These are phyloP conservation scores for Lochmaea crataegi DNA, from an alignment of 2,888 invertebrate species.

Conservation along the genomic window DNA sequence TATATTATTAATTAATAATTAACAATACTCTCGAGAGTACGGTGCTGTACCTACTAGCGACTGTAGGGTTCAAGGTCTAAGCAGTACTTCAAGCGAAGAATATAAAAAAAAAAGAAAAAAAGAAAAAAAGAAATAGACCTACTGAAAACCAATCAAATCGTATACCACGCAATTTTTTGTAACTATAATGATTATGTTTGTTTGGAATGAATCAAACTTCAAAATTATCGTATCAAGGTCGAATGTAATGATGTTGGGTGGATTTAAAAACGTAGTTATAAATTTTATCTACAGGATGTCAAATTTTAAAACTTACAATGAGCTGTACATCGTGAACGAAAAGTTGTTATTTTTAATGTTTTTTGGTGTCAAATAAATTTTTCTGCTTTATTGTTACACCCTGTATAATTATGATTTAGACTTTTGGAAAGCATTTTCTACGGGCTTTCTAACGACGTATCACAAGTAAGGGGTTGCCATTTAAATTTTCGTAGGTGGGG, in stretches of 20 bases:
- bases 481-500: too few relatives aligned
- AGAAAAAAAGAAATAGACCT: background rate
- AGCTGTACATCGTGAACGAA: too few relatives aligned
- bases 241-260: background rate
- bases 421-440: too few relatives aligned
- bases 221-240: slow-evolving; percentile 11
- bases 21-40: background rate
- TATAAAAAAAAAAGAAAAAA: background rate
- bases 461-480: too few relatives aligned
- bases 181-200: slow-evolving; percentile 2
- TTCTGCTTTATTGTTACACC: too few relatives aligned
- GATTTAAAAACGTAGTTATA: background rate
- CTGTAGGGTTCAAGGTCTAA: slow-evolving; percentile 18
- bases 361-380: too few relatives aligned
- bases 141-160: too few relatives aligned
- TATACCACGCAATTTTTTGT: background rate
- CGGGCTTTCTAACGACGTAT: too few relatives aligned
- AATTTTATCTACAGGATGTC: background rate
- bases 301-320: too few relatives aligned
- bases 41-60: background rate
- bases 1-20: too few relatives aligned
- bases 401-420: too few relatives aligned
- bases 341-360: too few relatives aligned
- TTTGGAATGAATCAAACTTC: background rate
- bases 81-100: slow-evolving; percentile 13